These are phyloP conservation scores for Irena cyanogastra DNA, from an alignment of 2,113 vertebrate species.

Conservation along the genomic window DNA sequence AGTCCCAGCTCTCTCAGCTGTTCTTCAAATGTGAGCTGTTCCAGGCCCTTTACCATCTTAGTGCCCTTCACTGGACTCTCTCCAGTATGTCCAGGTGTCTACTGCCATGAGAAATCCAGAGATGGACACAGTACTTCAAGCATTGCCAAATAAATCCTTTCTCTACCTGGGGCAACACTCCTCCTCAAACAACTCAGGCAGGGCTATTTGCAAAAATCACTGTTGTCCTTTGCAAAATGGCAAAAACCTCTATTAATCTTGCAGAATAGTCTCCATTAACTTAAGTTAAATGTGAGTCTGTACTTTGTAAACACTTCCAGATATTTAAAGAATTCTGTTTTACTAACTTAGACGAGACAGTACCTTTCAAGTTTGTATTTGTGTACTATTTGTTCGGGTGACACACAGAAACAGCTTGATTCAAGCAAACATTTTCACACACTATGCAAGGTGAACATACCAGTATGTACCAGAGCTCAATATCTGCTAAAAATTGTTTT, in stretches of 20 bases:
- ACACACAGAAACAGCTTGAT: not conserved
- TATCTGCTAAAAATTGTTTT: not conserved
- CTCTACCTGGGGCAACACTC: not conserved
- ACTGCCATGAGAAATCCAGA: not conserved
- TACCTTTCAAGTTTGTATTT: not conserved
- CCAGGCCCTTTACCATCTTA: too few species aligned
- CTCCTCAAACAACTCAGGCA: not conserved
- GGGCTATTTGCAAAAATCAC: not conserved
- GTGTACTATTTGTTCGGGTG: not conserved
- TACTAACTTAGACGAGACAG: not conserved
- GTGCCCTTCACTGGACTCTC: not conserved
- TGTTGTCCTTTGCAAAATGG: not conserved
- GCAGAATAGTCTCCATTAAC: not conserved
- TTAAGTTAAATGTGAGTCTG: not conserved
- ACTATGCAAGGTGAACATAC: not conserved
- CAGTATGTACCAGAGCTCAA: not conserved
- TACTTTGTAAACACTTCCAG: not conserved
- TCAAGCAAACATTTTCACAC: not conserved
- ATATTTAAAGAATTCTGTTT: not conserved
- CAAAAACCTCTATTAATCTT: not conserved
- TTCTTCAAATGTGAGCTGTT: too few species aligned
- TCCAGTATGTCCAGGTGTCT: not conserved
- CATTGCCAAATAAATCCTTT: not conserved
- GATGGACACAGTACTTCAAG: not conserved
- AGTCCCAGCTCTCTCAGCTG: not conserved